Base-by-base conservation (phyloP, 2,888 invertebrate genomes). In the Patella caerulea region DNA sequence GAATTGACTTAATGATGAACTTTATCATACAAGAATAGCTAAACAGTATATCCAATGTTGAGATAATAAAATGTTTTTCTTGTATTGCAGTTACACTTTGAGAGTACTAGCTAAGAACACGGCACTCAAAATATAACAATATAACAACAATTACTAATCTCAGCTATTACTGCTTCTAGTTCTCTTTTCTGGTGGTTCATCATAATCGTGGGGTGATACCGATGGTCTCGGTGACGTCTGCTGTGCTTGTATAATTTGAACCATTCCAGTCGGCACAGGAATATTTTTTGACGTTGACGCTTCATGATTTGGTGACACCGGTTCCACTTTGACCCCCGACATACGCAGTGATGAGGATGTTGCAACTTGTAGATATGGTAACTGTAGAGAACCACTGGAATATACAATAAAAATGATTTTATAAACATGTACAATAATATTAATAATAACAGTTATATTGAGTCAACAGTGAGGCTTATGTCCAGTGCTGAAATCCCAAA, bases 101-200 rank as follows among this genome's bases (percentile, higher is more conserved):
- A 65, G 65, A 24, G 65, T 12, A 19, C 65, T 65, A 65, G 65
- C 65, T 65, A 45, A 65, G 65, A 65, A 65, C 65, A 65, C 65
- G 19, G 65, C 24, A 65, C 65, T 65, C 65, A 65, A 65, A 65
- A 65, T 65, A 65, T 65, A 65, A 24, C 19, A 65, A 19, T 24
- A 65, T 65, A 65, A 65, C 24, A 65, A 11, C 19, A 65, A 65
- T 24, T 24, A 65, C 65, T 65, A 65, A 19, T 65, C 24, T 65
- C n/a, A 19, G 34, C 74, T 65, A 65, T 69, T 52, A 74, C 74
- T 79, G 45, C 76, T 75, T 71, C 82, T 72, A 12, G 79, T 73
- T 71, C 83, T 79, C 74, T 86, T 86, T 65, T 80, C 80, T 45
- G 83, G 83, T 3, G 86, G 85, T 70, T 84, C 85, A 72, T 81